phyloP scores from a whole-genome alignment of 2,888 invertebrate genomes.

The Plebejus argus region DNA sequence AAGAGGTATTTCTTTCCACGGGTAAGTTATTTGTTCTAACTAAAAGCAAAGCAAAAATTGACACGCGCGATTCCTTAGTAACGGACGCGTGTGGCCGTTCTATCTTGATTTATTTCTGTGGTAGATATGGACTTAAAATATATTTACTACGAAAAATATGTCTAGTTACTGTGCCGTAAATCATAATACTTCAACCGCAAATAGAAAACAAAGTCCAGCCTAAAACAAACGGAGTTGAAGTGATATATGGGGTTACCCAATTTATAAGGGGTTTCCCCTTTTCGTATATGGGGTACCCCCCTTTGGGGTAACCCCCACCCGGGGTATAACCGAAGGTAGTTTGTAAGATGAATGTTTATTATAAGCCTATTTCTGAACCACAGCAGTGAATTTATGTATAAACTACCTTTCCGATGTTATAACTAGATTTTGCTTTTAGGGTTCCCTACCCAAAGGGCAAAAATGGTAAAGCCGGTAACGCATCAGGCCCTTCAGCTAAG shows the following conservation, averaged over 20 bases:
- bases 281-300: neutral
- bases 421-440: neutral
- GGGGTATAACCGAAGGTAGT: neutral
- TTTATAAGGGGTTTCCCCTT: neutral
- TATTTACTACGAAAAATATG: too few relatives aligned
- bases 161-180: neutral
- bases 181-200: neutral
- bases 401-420: neutral
- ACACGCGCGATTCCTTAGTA: too few relatives aligned
- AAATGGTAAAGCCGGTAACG: too few relatives aligned
- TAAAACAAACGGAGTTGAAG: neutral
- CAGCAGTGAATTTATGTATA: neutral
- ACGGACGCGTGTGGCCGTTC: too few relatives aligned
- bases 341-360: constrained; percentile 9
- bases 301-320: neutral
- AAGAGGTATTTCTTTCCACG: too few relatives aligned
- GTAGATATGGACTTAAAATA: too few relatives aligned
- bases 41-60: too few relatives aligned
- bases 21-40: too few relatives aligned
- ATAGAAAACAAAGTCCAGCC: neutral
- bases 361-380: constrained; percentile 13
- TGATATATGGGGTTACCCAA: neutral
- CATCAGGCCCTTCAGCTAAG: too few relatives aligned
- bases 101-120: too few relatives aligned
- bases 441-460: too few relatives aligned